Conservation (phyloP, 1,140 invertebrate genomes). For the Heliothis subflexa region DNA sequence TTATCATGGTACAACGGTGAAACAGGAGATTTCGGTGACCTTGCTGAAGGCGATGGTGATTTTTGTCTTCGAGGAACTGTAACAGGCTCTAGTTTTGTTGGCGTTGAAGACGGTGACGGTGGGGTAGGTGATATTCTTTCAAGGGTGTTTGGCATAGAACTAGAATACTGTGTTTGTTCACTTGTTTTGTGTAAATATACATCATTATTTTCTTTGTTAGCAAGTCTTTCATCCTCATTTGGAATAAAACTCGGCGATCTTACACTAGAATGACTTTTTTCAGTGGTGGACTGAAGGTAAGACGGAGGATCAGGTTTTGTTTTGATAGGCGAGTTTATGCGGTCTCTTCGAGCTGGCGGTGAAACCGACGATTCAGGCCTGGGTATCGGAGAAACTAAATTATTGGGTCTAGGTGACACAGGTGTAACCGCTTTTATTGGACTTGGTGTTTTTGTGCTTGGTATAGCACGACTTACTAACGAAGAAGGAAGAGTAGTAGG, state of each 20-base stretch:
- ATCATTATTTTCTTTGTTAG: slow-evolving; percentile 53
- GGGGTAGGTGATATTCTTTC: slow-evolving; percentile 59
- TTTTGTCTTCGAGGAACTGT: slow-evolving; percentile 54
- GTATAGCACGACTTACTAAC: slow-evolving; percentile 73
- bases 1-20: slow-evolving; percentile 52
- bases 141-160: slow-evolving; percentile 54
- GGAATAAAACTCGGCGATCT: slow-evolving; percentile 62
- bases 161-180: slow-evolving; percentile 59
- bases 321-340: slow-evolving; percentile 61
- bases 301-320: slow-evolving; percentile 47
- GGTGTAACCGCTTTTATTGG: slow-evolving; percentile 75
- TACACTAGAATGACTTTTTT: slow-evolving; percentile 60
- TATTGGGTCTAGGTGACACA: slow-evolving; percentile 76
- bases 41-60: slow-evolving; percentile 68
- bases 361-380: slow-evolving; percentile 56
- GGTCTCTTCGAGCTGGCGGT: slow-evolving; percentile 65
- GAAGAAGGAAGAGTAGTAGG: slow-evolving; percentile 75
- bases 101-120: slow-evolving; percentile 44
- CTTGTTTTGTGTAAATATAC: slow-evolving; percentile 40
- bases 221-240: slow-evolving; percentile 56
- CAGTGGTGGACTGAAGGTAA: slow-evolving; percentile 54
- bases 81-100: slow-evolving; percentile 51
- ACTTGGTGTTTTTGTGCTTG: slow-evolving; percentile 79
- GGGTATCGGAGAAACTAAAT: slow-evolving; percentile 62
- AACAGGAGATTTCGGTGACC: slow-evolving; percentile 71